phyloP scores from a whole-genome alignment of 2,888 invertebrate genomes.

The Hermodice carunculata region DNA sequence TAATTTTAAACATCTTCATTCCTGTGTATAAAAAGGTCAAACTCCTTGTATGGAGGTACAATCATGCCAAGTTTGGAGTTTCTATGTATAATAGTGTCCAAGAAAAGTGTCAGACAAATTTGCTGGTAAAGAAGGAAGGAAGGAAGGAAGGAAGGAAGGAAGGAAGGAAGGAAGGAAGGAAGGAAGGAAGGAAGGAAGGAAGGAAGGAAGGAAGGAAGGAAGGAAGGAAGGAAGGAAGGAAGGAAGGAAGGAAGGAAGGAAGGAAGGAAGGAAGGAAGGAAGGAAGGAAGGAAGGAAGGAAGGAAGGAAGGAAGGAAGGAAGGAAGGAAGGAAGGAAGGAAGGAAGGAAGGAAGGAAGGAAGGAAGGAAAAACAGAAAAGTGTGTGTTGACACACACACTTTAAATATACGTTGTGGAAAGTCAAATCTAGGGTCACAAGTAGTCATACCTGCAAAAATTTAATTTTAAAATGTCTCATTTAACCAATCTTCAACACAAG shows the following conservation, averaged over 20 bases:
- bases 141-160: neutral
- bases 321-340: neutral
- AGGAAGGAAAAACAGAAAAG: neutral
- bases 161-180: neutral
- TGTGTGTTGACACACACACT: too few species aligned
- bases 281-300: neutral
- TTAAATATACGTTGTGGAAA: too few species aligned
- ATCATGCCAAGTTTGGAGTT: too few species aligned
- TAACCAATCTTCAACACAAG: too few species aligned
- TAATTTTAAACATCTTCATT: too few species aligned
- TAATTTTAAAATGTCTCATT: too few species aligned
- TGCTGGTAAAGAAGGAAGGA: neutral
- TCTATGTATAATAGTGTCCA: too few species aligned
- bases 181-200: neutral
- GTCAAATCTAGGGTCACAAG: too few species aligned
- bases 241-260: neutral
- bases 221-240: neutral
- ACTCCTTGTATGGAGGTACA: too few species aligned
- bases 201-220: neutral
- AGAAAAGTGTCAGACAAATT: too few species aligned
- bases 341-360: neutral
- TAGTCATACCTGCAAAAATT: too few species aligned
- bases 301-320: neutral
- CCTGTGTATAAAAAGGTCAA: too few species aligned
- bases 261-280: neutral